These are phyloP conservation scores for Colletes latitarsis DNA, from an alignment of 1,140 invertebrate genomes.

Conservation along the genomic window DNA sequence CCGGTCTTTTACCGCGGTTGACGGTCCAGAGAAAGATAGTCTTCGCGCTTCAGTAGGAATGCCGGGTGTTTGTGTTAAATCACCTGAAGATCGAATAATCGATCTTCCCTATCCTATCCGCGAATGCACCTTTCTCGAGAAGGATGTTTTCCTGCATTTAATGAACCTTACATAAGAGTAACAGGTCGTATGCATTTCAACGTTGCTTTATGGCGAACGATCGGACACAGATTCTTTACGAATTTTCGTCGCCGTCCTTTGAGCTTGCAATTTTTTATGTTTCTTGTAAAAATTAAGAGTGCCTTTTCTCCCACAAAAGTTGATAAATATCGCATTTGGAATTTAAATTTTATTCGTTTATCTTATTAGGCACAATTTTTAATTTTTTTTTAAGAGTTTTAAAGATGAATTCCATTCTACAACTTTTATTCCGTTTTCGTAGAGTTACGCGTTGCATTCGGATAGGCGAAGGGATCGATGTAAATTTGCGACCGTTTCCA, in stretches of 20 bases:
- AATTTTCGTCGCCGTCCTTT: too few species aligned
- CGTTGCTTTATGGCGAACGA: neutral
- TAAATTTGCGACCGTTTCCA: conserved; percentile 1
- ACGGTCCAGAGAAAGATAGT: conserved; percentile 51
- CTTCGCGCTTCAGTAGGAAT: conserved; percentile 46
- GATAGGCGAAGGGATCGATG: neutral
- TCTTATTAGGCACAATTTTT: too few species aligned
- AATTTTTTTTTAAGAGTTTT: too few species aligned
- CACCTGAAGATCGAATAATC: conserved; percentile 48
- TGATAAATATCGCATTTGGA: too few species aligned
- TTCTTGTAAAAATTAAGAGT: too few species aligned
- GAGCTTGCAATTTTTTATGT: too few species aligned
- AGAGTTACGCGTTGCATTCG: neutral
- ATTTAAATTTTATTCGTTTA: too few species aligned
- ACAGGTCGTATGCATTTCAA: neutral
- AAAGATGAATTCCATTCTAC: too few species aligned
- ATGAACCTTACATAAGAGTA: conserved; percentile 12
- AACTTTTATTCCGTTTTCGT: too few species aligned
- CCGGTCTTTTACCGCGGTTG: conserved; percentile 60
- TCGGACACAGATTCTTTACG: too few species aligned
- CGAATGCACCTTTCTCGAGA: neutral
- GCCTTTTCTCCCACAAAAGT: too few species aligned
- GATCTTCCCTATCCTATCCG: conserved; percentile 23
- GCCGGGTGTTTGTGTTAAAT: conserved; percentile 29
- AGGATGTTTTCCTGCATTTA: conserved; percentile 7